Conservation (phyloP, 2,888 invertebrate genomes). For the Craniophora ligustri region DNA sequence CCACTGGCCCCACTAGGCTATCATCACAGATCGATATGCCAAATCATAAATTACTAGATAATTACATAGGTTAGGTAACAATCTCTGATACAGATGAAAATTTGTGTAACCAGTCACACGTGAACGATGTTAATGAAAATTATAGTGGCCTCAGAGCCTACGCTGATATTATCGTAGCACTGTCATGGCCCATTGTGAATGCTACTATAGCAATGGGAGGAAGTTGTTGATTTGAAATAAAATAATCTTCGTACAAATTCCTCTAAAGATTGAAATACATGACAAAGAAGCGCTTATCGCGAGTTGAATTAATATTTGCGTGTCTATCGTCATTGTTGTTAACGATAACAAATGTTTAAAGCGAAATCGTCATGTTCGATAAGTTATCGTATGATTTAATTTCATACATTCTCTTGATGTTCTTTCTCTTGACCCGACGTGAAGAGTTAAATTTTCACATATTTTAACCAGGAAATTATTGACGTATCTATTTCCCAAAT, state of each 20-base stretch:
- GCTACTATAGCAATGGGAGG: conserved; percentile 44
- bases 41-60: too few species aligned
- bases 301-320: conserved; percentile 46
- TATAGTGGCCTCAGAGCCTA: conserved; percentile 72
- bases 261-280: conserved; percentile 37
- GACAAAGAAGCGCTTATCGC: conserved; percentile 51
- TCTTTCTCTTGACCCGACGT: conserved; percentile 30
- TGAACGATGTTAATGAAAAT: conserved; percentile 67
- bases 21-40: too few species aligned
- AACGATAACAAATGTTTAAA: conserved; percentile 53
- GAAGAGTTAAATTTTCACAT: conserved; percentile 5
- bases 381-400: conserved; percentile 51
- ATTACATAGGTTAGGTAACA: conserved; percentile 62
- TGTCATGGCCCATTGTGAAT: conserved; percentile 68
- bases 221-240: conserved; percentile 40
- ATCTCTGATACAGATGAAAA: conserved; percentile 55
- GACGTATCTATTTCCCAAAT: conserved; percentile 63
- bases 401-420: conserved; percentile 52
- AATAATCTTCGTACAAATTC: conserved; percentile 24
- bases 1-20: too few species aligned
- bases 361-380: conserved; percentile 57
- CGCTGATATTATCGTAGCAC: conserved; percentile 67
- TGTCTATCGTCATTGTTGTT: conserved; percentile 41
- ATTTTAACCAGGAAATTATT: conserved; percentile 24
- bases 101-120: conserved; percentile 61